Conservation (phyloP, 92 coral and sea anemone genomes). For the Muricea muricata region DNA sequence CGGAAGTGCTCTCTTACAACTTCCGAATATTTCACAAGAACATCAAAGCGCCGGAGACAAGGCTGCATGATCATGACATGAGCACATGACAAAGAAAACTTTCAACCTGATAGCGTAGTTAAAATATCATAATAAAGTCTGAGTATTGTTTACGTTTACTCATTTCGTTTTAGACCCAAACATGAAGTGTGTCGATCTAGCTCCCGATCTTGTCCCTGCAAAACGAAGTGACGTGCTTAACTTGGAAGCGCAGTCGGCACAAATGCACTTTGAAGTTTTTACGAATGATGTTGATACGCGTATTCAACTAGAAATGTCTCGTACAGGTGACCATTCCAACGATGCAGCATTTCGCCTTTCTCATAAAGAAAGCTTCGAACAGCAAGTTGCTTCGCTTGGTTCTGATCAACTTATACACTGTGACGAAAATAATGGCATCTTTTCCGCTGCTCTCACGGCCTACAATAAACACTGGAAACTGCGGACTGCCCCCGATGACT, state of each 20-base stretch:
- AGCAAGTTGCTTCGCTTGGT: slow-evolving; percentile 40
- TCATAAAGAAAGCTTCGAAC: neutral
- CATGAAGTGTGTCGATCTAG: slow-evolving; percentile 3
- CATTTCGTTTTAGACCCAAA: too few species aligned
- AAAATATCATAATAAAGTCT: too few species aligned
- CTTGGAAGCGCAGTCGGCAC: neutral
- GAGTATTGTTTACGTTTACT: too few species aligned
- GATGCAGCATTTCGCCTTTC: too few species aligned
- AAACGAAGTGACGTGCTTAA: neutral
- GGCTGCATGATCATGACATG: too few species aligned
- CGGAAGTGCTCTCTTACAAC: too few species aligned
- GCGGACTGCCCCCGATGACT: slow-evolving; percentile 79
- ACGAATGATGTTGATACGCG: neutral
- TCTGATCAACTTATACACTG: slow-evolving; percentile 47
- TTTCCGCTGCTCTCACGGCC: slow-evolving; percentile 58
- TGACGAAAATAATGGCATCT: slow-evolving; percentile 49
- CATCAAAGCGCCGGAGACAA: too few species aligned
- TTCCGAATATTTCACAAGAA: too few species aligned
- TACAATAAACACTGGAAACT: slow-evolving; percentile 76
- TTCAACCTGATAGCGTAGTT: too few species aligned
- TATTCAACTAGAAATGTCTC: neutral
- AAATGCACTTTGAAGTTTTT: neutral
- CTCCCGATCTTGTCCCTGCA: neutral
- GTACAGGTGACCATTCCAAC: too few species aligned
- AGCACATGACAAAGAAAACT: too few species aligned